Percentiles rank a stretch among this genome's conserved stretches.
Evolutionary conservation across 2,888 invertebrate genomes (phyloP).

Genomic region (Cartodere bifasciata): DNA sequence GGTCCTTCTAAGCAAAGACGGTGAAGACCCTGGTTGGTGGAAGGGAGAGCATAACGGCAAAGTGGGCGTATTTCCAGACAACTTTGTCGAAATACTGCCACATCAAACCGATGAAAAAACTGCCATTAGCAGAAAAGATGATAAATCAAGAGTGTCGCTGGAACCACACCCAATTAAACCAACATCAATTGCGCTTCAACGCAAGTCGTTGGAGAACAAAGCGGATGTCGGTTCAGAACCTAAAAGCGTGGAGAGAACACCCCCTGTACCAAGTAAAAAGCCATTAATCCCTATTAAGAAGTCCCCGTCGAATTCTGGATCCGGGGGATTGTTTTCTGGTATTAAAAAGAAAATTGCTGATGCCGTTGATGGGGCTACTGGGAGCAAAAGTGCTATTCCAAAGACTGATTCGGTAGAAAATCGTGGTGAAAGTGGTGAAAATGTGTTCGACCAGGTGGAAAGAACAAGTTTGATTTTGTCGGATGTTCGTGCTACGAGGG

Average conservation of each 20-base stretch:
- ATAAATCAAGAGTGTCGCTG: conserved; percentile 8
- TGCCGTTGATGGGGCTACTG: conserved; percentile 37
- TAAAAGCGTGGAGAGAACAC: conserved; percentile 32
- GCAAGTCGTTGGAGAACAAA: conserved; percentile 36
- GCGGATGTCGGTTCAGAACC: conserved; percentile 16
- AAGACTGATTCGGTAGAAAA: conserved; percentile 21
- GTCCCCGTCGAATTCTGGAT: conserved; percentile 43
- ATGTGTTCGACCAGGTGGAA: conserved; percentile 54
- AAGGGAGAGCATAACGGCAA: conserved; percentile 83
- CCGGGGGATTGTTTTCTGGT: conserved; percentile 43
- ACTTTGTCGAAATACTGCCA: conserved; percentile 71
- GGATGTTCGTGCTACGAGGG: conserved; percentile 54
- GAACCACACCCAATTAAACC: conserved; percentile 14
- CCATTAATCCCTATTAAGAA: conserved; percentile 56
- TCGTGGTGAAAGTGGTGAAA: conserved; percentile 23
- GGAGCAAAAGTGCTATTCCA: conserved; percentile 32
- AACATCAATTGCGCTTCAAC: conserved; percentile 39
- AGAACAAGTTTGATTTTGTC: conserved; percentile 45
- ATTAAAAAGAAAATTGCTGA: conserved; percentile 33
- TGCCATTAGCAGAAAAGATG: conserved; percentile 7
- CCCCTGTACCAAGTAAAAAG: conserved; percentile 45
- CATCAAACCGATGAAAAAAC: conserved; percentile 26
- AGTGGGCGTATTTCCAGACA: conserved; percentile 93
- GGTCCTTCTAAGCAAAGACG: conserved; percentile 74
- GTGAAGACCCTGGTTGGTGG: conserved; percentile 97